These are phyloP conservation scores for Denticeps clupeoides DNA, from an alignment of 2,797 vertebrate species.

Conservation along the genomic window DNA sequence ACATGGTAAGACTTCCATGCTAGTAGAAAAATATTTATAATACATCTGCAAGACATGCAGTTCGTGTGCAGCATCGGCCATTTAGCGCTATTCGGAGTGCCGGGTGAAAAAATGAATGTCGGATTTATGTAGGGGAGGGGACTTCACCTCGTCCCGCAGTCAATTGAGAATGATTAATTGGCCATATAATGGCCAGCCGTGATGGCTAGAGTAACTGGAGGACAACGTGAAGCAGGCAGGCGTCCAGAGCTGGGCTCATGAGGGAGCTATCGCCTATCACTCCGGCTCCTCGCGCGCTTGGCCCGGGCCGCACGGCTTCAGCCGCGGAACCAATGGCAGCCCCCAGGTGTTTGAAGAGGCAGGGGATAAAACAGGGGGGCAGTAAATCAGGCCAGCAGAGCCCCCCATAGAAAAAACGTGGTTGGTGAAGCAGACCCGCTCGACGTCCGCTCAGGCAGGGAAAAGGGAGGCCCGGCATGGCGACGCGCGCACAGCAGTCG, in stretches of 20 bases:
- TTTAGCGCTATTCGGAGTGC: constrained; percentile 56
- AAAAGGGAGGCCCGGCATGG: constrained; percentile 19
- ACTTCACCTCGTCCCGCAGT: constrained; percentile 33
- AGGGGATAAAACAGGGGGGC: constrained; percentile 9
- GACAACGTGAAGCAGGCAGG: constrained; percentile 31
- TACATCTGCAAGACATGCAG: constrained; percentile 65
- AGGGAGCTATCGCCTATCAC: constrained; percentile 31
- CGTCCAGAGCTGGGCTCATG: constrained; percentile 30
- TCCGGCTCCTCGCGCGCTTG: too few species aligned
- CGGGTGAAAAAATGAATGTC: constrained; percentile 62
- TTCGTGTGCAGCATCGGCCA: constrained; percentile 59
- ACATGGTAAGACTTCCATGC: constrained; percentile 41
- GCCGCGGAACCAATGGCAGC: too few species aligned
- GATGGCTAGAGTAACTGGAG: constrained; percentile 45
- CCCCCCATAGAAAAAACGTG: background rate
- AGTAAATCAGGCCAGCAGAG: constrained; percentile 7
- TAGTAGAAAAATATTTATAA: constrained; percentile 74
- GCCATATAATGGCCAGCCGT: constrained; percentile 34
- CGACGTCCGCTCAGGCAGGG: background rate
- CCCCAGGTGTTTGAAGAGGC: constrained; percentile 23
- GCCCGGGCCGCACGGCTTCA: too few species aligned
- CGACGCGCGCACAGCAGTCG: constrained; percentile 26
- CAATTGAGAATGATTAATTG: constrained; percentile 56
- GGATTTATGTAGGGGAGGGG: constrained; percentile 53
- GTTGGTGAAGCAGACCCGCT: background rate